These are phyloP conservation scores for Idaea biselata DNA, from an alignment of 2,888 invertebrate species.

Conservation along the genomic window DNA sequence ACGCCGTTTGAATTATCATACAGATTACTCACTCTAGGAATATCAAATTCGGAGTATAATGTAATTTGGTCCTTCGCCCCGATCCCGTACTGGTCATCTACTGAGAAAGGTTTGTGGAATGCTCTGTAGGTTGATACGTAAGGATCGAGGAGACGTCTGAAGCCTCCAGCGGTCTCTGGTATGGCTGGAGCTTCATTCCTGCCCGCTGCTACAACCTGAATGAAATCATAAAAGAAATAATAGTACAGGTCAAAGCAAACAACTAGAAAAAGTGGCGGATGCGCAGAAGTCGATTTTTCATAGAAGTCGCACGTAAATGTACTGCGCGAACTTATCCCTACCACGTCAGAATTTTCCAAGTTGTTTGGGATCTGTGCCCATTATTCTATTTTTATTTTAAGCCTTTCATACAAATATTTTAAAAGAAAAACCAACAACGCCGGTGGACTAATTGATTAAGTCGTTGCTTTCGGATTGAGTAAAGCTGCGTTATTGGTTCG, in stretches of 20 bases:
- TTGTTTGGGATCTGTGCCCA: too few relatives aligned
- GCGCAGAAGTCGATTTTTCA: too few relatives aligned
- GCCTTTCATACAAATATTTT: too few relatives aligned
- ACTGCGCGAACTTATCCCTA: too few relatives aligned
- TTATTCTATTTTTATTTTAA: too few relatives aligned
- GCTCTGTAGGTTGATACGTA: constrained; percentile 63
- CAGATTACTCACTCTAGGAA: constrained; percentile 50
- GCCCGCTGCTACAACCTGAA: constrained; percentile 64
- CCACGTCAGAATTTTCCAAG: too few relatives aligned
- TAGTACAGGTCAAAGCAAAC: neutral
- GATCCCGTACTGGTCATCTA: constrained; percentile 63
- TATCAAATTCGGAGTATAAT: constrained; percentile 59
- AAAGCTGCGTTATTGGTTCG: too few relatives aligned
- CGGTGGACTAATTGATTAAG: too few relatives aligned
- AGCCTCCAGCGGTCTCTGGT: constrained; percentile 52
- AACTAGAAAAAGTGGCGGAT: too few relatives aligned
- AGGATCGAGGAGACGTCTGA: constrained; percentile 58
- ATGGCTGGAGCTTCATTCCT: constrained; percentile 65
- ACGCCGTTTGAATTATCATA: neutral
- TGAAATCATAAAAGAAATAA: constrained; percentile 1
- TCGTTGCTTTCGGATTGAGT: too few relatives aligned
- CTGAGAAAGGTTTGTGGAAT: constrained; percentile 55
- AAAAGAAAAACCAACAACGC: too few relatives aligned
- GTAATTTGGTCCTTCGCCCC: constrained; percentile 72
- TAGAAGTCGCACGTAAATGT: too few relatives aligned